A percentile compares a stretch with the other conserved stretches of the same genome.
These are phyloP conservation scores for Anas platyrhynchos DNA, from an alignment of 2,113 vertebrate genomes.

Conservation along the genomic window DNA sequence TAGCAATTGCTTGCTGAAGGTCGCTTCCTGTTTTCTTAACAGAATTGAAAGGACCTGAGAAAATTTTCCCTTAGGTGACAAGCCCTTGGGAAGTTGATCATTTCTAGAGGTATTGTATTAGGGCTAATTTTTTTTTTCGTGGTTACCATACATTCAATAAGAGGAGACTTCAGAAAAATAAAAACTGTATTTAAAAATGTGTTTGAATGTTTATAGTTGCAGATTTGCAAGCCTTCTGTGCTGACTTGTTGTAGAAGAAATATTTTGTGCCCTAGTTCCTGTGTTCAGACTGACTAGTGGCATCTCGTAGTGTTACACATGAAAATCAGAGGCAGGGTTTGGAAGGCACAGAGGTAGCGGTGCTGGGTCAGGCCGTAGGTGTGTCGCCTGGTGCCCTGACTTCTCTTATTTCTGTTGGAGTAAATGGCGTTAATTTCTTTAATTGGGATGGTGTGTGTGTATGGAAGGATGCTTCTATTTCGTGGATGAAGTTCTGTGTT, in stretches of 20 bases:
- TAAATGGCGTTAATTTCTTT: neutral
- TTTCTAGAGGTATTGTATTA: neutral
- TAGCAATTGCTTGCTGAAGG: conserved; percentile 42
- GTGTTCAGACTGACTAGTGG: neutral
- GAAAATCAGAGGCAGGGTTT: neutral
- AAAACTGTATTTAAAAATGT: neutral
- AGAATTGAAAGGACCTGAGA: conserved; percentile 39
- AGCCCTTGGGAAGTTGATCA: neutral
- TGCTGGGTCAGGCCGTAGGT: fast-evolving
- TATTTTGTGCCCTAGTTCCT: neutral
- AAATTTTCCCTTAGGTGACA: conserved; percentile 29
- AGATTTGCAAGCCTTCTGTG: neutral
- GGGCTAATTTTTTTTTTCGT: neutral
- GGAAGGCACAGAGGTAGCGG: neutral
- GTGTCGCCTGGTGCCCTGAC: neutral
- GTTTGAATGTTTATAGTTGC: neutral
- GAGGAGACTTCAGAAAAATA: neutral
- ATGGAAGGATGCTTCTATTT: fast-evolving
- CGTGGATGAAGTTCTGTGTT: neutral
- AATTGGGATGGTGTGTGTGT: neutral
- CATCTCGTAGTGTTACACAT: neutral
- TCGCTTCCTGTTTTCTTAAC: conserved; percentile 45
- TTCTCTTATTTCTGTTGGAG: neutral
- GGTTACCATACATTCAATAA: neutral
- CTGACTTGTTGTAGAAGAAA: neutral